Evolutionary conservation across 2,888 invertebrate species (phyloP), one percentile per base, ranked within the genome.

Genomic region (Phaonia tiefii): DNA sequence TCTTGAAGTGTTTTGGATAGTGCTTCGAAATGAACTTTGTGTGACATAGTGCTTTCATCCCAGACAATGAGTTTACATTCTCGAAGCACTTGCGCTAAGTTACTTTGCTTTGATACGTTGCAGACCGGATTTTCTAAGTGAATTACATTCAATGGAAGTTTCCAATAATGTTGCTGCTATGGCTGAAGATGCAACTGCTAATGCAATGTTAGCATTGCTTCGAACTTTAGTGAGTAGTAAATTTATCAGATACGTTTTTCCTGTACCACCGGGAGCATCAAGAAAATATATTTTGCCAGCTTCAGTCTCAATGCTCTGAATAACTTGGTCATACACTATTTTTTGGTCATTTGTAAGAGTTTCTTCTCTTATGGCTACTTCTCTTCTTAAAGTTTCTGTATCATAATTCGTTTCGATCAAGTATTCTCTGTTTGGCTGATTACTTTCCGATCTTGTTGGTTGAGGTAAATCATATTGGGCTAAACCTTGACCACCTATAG

Each of bases 311-410:
- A 66, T n/a, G 15, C 63, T 63, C 2, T 51, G 8, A 4, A 15
- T n/a, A n/a, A 58, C n/a, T n/a, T 26, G 7, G 5, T 51, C 3
- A 17, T 71, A 67, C 31, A 58, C 51, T 54, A 63, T 77, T 39
- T 58, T 63, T 42, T 75, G 69, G 65, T 80, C 70, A 71, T 60
- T 63, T 74, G 54, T 74, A 0, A 69, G 22, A 17, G 22, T 31
- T 3, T 1, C 31, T 15, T 58, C 31, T 2, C 37, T 58, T 4
- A 31, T 11, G 7, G n/a, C 5, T 15, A 58, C 58, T 22, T 31
- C 3, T 15, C n/a, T 26, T 58, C 13, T 15, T 22, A 58, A 15
- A 2, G 15, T 11, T 13, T 2, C 15, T 4, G 4, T 26, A 37
- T 58, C 31, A 26, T 58, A 58, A 26, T 58, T 46, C 4, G 20